Percentiles rank a stretch among this genome's conserved stretches.
Conservation (phyloP, 53 echinoderm and acorn worm species). For the Astropecten irregularis region DNA sequence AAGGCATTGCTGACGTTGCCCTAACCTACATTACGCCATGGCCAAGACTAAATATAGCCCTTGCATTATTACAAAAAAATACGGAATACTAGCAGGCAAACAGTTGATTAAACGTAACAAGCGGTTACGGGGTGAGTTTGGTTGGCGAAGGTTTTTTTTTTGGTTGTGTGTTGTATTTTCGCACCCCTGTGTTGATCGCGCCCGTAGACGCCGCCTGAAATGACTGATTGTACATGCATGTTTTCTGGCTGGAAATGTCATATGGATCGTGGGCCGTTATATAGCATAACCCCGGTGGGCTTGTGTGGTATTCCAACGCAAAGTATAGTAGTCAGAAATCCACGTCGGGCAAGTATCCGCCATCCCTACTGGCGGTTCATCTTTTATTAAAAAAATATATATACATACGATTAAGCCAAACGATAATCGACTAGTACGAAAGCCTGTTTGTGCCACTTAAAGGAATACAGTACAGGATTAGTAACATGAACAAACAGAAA, state of each 20-base stretch:
- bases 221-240: not conserved
- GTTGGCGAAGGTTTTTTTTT: not conserved
- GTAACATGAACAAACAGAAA: no score
- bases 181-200: not conserved
- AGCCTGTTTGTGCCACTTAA: no score
- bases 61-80: no score
- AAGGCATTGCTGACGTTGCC: no score
- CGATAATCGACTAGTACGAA: no score
- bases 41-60: no score
- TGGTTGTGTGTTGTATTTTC: no score
- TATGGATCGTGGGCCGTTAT: not conserved
- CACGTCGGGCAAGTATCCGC: not conserved
- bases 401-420: no score
- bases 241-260: not conserved
- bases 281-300: not conserved
- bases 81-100: not conserved
- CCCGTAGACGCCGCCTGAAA: not conserved
- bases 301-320: not conserved
- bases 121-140: not conserved
- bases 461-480: no score
- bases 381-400: no score
- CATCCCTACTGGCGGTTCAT: no score
- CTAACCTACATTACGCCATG: no score
- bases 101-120: conserved; percentile 37
- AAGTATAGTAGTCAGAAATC: not conserved